Base-by-base conservation (phyloP, 2,888 invertebrate genomes). In the Lathronympha strigana region DNA sequence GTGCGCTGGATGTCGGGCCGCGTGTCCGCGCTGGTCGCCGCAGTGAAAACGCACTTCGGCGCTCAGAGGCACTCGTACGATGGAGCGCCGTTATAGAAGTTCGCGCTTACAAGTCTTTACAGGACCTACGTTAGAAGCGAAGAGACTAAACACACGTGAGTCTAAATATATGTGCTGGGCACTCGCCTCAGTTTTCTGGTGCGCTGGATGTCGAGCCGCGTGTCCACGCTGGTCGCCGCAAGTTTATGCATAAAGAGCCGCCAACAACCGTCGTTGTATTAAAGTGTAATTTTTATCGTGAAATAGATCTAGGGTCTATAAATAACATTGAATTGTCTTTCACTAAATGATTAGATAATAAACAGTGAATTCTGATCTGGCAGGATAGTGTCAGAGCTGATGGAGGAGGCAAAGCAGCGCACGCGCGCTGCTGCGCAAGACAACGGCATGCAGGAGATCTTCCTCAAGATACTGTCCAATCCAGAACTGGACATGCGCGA, bases 71-170 rank as follows among this genome's bases (percentile, higher is more conserved):
- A 97, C 79, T 96, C 96, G 0, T 96, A 95, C 83, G 97, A 95
- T 80, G 96, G 97, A 0, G 93, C 96, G 38, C 96, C 97, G 0
- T 83, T 96, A 61, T 97, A 97, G 97, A 97, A 97, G 85, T 93
- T 96, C 68, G 93, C 95, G 15, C 94, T 95, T 0, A 96, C 97
- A 0, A 87, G 93, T 53, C 93, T 95, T 0, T 97, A 97, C 81
- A 93, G 92, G 60, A 93, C 94, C 4, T 94, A 97, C 69, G 94
- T 93, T 13, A 86, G 93, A 68, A 95, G 95, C 82, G 97, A 97
- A 82, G 96, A 97, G 75, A 93, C 93, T 62, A 95, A 97, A 80
- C 97, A 97, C 82, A 94, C 94, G 96, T 96, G 91, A 93, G 95
- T 81, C 4, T n/a, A n/a, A n/a, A n/a, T n/a, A n/a, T n/a, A n/a